Base-by-base conservation (phyloP, 2,797 vertebrate genomes). In the Hemitrygon akajei region DNA sequence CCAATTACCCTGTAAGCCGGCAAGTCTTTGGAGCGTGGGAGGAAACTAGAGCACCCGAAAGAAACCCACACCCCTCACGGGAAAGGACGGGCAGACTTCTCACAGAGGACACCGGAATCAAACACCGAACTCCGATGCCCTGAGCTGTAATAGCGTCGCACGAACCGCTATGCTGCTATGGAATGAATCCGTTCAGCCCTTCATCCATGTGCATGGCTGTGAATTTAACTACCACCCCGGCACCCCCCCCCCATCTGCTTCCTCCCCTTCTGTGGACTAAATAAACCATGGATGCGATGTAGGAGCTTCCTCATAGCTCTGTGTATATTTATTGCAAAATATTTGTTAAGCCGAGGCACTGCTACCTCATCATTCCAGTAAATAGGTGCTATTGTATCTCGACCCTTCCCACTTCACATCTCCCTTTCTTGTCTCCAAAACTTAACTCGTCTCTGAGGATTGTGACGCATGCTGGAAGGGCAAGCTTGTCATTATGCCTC, bases 291-390 rank as follows among this genome's bases (percentile, higher is more conserved):
- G 75, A 34, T 14, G 34, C 69, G 0, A n/a, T 16, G n/a, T 1
- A 91, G 84, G n/a, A 25, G 34, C 9, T 9, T 71, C n/a, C 9
- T 10, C 10, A 34, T 92, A 22, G 89, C 25, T 47, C 20, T 40
- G 34, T 9, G 40, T 40, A 10, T 92, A 56, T 71, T 92, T 75
- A 40, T 92, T 47, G 91, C 66, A 73, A 92, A 73, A 89, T 89
- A 89, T 89, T 69, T 69, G 9, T 25, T 25, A 89, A 69, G 18
- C 7, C 37, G 16, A 69, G 86, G 25, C 63, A 86, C 56, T 60
- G 60, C 7, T 30, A 86, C 56, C 27, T 60, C 82, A 7, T 89
- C 63, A 89, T 89, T 89, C 86, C 86, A 89, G 71, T 73, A 92
- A 92, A 27, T 25, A 92, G 25, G 37, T 73, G 3, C 0, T n/a